phyloP scores from a whole-genome alignment of 2,113 vertebrate genomes.

The Psittacus erithacus region DNA sequence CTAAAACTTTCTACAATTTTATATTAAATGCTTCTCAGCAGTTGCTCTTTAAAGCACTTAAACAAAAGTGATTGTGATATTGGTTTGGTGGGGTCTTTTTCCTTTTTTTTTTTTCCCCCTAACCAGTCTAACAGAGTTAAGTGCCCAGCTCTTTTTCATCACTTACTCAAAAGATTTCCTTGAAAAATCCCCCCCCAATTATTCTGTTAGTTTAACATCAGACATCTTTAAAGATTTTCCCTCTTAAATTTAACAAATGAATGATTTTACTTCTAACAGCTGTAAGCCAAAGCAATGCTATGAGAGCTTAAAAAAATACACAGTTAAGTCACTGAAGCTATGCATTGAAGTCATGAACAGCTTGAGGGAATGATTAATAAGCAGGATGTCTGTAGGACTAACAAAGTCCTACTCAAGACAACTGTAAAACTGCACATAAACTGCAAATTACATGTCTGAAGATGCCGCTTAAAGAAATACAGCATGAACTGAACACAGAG shows the following conservation, averaged over 20 bases:
- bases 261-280: conserved; percentile 9
- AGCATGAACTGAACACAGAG: conserved; percentile 19
- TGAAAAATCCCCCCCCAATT: conserved; percentile 46
- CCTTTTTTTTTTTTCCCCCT: background rate
- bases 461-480: background rate
- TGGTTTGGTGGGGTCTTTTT: background rate
- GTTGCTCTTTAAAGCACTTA: background rate
- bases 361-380: conserved; percentile 37
- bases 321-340: conserved; percentile 43
- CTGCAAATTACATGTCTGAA: background rate
- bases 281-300: conserved; percentile 58
- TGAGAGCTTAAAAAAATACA: conserved; percentile 55
- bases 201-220: conserved; percentile 2
- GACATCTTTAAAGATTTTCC: conserved; percentile 13
- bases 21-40: background rate
- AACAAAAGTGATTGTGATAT: background rate
- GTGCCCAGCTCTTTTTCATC: conserved; percentile 60
- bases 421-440: background rate
- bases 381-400: conserved; percentile 43
- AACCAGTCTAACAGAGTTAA: conserved; percentile 55
- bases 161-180: conserved; percentile 42
- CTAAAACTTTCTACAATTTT: background rate
- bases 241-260: conserved; percentile 29
- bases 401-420: background rate
- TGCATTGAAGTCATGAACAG: conserved; percentile 48